phyloP scores from a whole-genome alignment of 2,888 invertebrate genomes.

The Hesperia comma region DNA sequence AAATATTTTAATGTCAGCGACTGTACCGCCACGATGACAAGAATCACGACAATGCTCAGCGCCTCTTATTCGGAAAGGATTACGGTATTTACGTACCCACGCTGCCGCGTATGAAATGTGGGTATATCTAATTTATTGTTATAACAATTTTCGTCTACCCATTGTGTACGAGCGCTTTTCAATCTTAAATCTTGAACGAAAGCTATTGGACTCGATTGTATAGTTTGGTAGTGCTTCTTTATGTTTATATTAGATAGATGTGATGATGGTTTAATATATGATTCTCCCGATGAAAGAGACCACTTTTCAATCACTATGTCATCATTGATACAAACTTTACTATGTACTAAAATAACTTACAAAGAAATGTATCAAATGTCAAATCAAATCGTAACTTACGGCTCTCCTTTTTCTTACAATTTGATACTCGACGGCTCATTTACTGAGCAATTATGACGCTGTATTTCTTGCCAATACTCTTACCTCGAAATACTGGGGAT shows the following conservation, averaged over 20 bases:
- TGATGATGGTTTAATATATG: too few relatives aligned
- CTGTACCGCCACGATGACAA: conserved; percentile 68
- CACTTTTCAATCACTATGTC: too few relatives aligned
- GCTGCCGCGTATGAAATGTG: conserved; percentile 38
- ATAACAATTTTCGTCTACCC: conserved; percentile 28
- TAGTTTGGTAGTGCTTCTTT: conserved; percentile 3
- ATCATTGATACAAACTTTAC: too few relatives aligned
- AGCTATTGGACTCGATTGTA: conserved; percentile 3
- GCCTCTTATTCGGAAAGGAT: conserved; percentile 65
- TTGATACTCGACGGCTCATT: too few relatives aligned
- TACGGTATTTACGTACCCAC: conserved; percentile 67
- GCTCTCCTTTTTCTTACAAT: too few relatives aligned
- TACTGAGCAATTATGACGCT: too few relatives aligned
- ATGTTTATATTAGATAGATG: background rate
- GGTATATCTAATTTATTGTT: conserved; percentile 38
- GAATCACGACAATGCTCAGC: conserved; percentile 66
- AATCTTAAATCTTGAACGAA: conserved; percentile 15
- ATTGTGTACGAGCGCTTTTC: conserved; percentile 20
- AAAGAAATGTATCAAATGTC: too few relatives aligned
- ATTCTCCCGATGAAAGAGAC: too few relatives aligned
- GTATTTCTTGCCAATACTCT: too few relatives aligned
- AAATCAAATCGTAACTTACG: too few relatives aligned
- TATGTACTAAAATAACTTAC: too few relatives aligned
- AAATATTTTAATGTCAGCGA: background rate
- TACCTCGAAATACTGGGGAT: too few relatives aligned